phyloP scores from a whole-genome alignment of 1,140 invertebrate genomes.

The Meloidogyne hapla region DNA sequence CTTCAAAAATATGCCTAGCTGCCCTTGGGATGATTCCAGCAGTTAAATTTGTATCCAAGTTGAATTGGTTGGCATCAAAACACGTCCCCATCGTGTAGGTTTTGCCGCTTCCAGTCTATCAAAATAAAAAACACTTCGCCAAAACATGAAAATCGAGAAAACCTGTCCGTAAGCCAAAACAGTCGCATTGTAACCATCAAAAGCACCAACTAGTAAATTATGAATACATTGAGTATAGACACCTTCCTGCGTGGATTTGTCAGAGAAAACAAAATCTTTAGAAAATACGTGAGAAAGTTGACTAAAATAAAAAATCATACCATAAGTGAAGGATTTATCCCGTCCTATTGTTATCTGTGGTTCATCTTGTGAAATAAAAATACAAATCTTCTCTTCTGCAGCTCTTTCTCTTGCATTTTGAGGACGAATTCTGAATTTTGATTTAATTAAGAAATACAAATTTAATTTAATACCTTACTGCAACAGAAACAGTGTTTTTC shows the following conservation, averaged over 20 bases:
- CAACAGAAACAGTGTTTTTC: neutral
- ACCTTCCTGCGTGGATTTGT: slow-evolving; percentile 72
- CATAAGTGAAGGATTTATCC: slow-evolving; percentile 81
- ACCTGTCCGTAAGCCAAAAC: slow-evolving; percentile 69
- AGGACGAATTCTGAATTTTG: slow-evolving; percentile 79
- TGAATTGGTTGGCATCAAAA: slow-evolving; percentile 70
- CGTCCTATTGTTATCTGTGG: slow-evolving; percentile 88
- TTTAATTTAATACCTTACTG: neutral
- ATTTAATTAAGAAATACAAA: neutral
- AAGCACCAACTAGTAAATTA: slow-evolving; percentile 71
- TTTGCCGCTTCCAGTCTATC: slow-evolving; percentile 88
- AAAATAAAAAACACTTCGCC: neutral
- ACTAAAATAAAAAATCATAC: neutral
- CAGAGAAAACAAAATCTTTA: slow-evolving; percentile 77
- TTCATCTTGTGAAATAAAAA: slow-evolving; percentile 73
- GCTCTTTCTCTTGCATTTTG: slow-evolving; percentile 86
- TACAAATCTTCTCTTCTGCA: slow-evolving; percentile 90
- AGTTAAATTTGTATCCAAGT: slow-evolving; percentile 38
- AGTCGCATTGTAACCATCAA: slow-evolving; percentile 69
- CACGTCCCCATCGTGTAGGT: slow-evolving; percentile 98
- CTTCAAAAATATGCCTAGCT: slow-evolving; percentile 66
- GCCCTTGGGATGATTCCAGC: slow-evolving; percentile 67
- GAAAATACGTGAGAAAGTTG: neutral
- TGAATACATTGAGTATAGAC: slow-evolving; percentile 78
- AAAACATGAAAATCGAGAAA: no score